phyloP scores from a whole-genome alignment of 1,140 invertebrate genomes.

The Neoseiulus cucumeris region DNA sequence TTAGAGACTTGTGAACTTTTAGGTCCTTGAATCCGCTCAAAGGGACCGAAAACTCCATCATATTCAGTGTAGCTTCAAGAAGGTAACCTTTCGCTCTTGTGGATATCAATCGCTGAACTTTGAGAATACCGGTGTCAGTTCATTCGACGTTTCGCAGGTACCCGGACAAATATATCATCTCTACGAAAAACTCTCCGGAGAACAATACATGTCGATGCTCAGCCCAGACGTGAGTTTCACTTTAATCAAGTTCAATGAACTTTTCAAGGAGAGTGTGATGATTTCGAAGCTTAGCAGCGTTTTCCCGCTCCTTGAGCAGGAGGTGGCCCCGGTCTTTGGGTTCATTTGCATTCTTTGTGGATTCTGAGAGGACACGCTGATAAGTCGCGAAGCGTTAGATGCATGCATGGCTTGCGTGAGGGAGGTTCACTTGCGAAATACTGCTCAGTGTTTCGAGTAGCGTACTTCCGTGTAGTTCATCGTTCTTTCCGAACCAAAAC shows the following conservation, averaged over 20 bases:
- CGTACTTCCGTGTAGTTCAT: too few relatives aligned
- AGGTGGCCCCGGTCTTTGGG: neutral
- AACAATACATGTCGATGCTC: conserved; percentile 3
- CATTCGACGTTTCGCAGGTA: neutral
- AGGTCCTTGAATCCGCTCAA: neutral
- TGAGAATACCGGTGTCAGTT: neutral
- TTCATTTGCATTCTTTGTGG: neutral
- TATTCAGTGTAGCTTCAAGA: neutral
- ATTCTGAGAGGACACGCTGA: neutral
- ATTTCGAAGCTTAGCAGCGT: neutral
- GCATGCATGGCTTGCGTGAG: too few relatives aligned
- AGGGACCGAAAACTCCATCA: neutral
- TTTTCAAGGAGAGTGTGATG: neutral
- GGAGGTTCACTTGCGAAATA: too few relatives aligned
- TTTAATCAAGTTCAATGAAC: neutral
- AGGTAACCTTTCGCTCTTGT: neutral
- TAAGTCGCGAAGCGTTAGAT: neutral
- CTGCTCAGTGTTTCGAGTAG: too few relatives aligned
- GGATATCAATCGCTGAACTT: neutral
- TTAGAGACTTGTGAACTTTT: neutral
- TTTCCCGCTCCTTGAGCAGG: neutral
- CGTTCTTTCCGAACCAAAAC: neutral
- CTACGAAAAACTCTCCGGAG: neutral
- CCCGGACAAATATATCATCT: neutral
- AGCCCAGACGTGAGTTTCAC: neutral